Evolutionary conservation across 2,888 invertebrate species (phyloP).

Genomic region (Papilio gigon): DNA sequence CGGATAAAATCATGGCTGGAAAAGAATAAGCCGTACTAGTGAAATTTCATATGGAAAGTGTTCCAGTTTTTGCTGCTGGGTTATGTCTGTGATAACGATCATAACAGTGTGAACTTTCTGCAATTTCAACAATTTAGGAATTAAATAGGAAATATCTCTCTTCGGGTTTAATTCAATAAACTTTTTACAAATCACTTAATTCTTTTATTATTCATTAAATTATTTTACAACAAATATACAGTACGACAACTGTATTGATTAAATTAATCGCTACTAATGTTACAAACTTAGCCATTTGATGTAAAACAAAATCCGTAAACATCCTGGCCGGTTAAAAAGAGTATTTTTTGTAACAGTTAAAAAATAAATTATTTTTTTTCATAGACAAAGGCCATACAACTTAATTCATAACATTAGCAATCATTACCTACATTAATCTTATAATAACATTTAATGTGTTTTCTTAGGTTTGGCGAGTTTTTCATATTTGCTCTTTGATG

Average conservation of each 20-base stretch:
- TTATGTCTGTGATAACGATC: no score
- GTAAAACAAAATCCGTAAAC: constrained; percentile 12
- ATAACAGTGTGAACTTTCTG: no score
- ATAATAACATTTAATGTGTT: constrained; percentile 65
- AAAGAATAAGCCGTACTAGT: no score
- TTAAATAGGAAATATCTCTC: not conserved
- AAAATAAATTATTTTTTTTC: not conserved
- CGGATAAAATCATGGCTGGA: not conserved
- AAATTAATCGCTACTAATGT: constrained; percentile 57
- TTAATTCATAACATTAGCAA: constrained; percentile 58
- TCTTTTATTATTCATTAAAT: constrained; percentile 77
- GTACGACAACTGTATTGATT: constrained; percentile 57
- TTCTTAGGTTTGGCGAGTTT: constrained; percentile 89
- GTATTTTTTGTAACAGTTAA: constrained; percentile 12
- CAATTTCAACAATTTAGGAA: not conserved
- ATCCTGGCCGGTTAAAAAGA: constrained; percentile 3
- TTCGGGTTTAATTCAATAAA: not conserved
- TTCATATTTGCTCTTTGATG: constrained; percentile 97
- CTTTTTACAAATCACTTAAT: constrained; percentile 52
- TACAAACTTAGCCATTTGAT: constrained; percentile 33
- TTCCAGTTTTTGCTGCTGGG: not conserved
- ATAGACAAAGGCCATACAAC: constrained; percentile 7
- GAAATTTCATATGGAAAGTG: no score
- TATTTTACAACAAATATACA: constrained; percentile 62
- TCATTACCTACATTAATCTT: constrained; percentile 46